Evolutionary conservation across 2,888 invertebrate species (phyloP).

Genomic region (Drosophila yooni): DNA sequence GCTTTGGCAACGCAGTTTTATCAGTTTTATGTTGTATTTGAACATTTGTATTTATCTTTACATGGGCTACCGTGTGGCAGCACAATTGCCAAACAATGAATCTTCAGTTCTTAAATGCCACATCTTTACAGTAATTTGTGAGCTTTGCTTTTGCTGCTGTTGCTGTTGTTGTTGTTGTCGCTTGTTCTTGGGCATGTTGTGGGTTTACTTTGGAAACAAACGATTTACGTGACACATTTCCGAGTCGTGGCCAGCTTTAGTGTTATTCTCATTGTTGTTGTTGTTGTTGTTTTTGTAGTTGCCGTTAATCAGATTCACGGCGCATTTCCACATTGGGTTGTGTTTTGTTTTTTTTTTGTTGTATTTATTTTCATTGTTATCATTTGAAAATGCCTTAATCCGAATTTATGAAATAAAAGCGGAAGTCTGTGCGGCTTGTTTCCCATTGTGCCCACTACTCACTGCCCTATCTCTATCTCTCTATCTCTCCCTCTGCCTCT

Average conservation of each 20-base stretch:
- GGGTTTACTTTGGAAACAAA: constrained; percentile 63
- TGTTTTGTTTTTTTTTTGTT: constrained; percentile 19
- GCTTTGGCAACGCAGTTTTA: constrained; percentile 8
- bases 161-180: constrained; percentile 11
- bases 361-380: constrained; percentile 73
- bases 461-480: constrained; percentile 12
- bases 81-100: constrained; percentile 48
- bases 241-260: constrained; percentile 25
- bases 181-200: constrained; percentile 63
- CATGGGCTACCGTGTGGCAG: constrained; percentile 12
- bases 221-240: constrained; percentile 76
- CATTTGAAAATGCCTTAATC: constrained; percentile 80
- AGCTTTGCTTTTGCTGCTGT: constrained; percentile 48
- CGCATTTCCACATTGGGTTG: constrained; percentile 67
- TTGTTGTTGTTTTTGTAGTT: constrained; percentile 38
- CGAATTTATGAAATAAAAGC: constrained; percentile 79
- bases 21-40: constrained; percentile 2
- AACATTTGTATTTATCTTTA: constrained; percentile 14
- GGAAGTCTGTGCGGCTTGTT: constrained; percentile 79
- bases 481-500: neutral
- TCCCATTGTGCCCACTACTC: constrained; percentile 56
- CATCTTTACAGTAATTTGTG: constrained; percentile 48
- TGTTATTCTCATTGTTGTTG: constrained; percentile 20
- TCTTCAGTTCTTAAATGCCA: constrained; percentile 20
- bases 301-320: constrained; percentile 79